Base-by-base conservation (phyloP, 2,888 invertebrate genomes). In the Alitta virens region DNA sequence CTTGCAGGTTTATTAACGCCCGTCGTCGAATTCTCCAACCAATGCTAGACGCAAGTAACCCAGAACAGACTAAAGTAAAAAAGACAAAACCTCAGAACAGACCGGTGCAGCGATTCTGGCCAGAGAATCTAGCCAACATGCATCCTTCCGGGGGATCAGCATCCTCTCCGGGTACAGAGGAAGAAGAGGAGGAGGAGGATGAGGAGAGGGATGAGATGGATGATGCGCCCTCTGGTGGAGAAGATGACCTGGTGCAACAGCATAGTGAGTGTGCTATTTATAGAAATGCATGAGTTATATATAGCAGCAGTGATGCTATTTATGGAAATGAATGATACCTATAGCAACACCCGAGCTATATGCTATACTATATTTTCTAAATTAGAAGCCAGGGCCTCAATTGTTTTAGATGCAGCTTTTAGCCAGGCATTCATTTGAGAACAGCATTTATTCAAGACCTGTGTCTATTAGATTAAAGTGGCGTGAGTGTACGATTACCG, bases 11-110 rank as follows among this genome's bases (percentile, higher is more conserved):
- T 83, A 94, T 95, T 70, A 95, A 95, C 84, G 95, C 95, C 2
- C 85, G 95, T 42, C 86, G 95, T 63, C 85, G 94, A 71, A 94
- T 94, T 73, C 84, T 94, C 59, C 94, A 94, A 80, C 94, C 94
- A 0, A 95, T 94, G 94, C 82, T 94, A 55, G 94, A 94, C 78
- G 88, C 82, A 21, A 77, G 79, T 46, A 78, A 77, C 60, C 77
- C 78, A 21, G 77, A 77, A 14, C 74, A 74, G 56, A 63, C 74
- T 38, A 79, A 78, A 65, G 70, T 70, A 23, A 78, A 85, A 68
- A 85, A 85, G 65, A 81, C 83, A 64, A 83, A 83, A 67, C 79
- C 82, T 0, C 82, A 79, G 60, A 76, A 78, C 60, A 75, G 87
- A 14, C 64, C 64, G 9, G 60, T 62, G 18, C 59, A 64, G 61